Base-by-base conservation (phyloP, 1,140 invertebrate genomes). In the Zophobas morio region DNA sequence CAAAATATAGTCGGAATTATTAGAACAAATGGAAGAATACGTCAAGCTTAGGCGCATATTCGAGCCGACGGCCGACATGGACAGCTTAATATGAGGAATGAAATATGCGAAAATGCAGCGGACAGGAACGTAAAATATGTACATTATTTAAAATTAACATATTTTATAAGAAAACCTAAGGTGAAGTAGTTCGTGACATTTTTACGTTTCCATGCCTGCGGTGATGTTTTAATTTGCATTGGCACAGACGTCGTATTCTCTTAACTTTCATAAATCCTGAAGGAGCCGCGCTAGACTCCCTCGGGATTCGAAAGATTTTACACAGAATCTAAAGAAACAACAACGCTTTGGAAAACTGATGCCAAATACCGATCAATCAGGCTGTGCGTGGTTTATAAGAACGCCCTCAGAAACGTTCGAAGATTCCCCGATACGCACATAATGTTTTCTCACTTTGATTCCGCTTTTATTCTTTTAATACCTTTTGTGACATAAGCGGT, bases 1-100 rank as follows among this genome's bases (percentile, higher is more conserved):
- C 42, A 46, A 42, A 66, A 66, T 66, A 66, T 66, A 5, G 60
- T 42, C 3, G 39, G 20, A 40, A 66, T 66, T 66, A 66, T 66
- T 66, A 66, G 37, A 42, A 66, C 60, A 42, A 39, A 47, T 40
- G 60, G 42, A 47, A 36, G 60, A n/a, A 66, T 66, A 66, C 33
- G 60, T 66, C 39, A 66, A 40, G 60, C 56, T 60, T 60, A 46
- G 42, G 8, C 20, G 6, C 49, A 66, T 66, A 6, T 63, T n/a
- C 6, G 56, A 60, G 56, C 33, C 37, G 56, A 60, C 56, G 8
- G 34, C 33, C 3, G 60, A 42, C 39, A 40, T 47, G 39, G 39
- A 36, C 39, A 42, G n/a, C 37, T 39, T 37, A 35, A 37, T 66
- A 42, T 40, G 20, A 51, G n/a, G 60, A n/a, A 42, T 20, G 39